Evolutionary conservation across 2,113 vertebrate species (phyloP), one percentile per base, ranked within the genome.

Genomic region (Anas platyrhynchos): DNA sequence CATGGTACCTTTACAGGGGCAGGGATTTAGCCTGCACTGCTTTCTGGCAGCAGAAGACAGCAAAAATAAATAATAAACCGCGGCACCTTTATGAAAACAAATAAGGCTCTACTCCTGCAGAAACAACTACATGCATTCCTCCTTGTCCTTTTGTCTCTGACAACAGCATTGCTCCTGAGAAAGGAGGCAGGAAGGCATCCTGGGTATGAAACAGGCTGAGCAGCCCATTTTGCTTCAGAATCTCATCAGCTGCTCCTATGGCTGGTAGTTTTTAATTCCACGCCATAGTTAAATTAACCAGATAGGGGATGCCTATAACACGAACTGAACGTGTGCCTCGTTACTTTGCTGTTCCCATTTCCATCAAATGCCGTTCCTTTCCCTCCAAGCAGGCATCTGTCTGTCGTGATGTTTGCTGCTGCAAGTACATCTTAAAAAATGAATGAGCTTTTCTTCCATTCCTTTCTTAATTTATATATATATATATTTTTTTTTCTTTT

Each of bases 21-120:
- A 75, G 77, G 41, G 59, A 80, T 94, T 92, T 93, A 72, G 89
- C 76, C 66, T 76, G 20, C 79, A 76, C 41, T 80, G 46, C 83
- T 91, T 85, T 87, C 77, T 73, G 74, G 25, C 12, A 52, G 50
- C 41, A 68, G 65, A 84, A 84, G 23, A 26, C 63, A 77, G 36
- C 4, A 86, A 76, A 88, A 89, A 61, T 6, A 91, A 88, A 69
- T 32, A 93, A 89, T 43, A 91, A 87, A 80, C 69, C 1, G 5
- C 34, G 32, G 22, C 17, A 71, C 66, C 34, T 85, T 87, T 87
- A 55, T 69, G 50, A 89, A 92, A 95, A 81, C 58, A 93, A 92
- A 69, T 56, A 85, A 87, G 36, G 7, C 23, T 87, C 27, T 72
- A 29, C 50, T 83, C 50, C 54, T 92, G 62, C 34, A 88, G 71